Evolutionary conservation across 2,888 invertebrate species (phyloP).

Genomic region (Sarcophaga carnaria): DNA sequence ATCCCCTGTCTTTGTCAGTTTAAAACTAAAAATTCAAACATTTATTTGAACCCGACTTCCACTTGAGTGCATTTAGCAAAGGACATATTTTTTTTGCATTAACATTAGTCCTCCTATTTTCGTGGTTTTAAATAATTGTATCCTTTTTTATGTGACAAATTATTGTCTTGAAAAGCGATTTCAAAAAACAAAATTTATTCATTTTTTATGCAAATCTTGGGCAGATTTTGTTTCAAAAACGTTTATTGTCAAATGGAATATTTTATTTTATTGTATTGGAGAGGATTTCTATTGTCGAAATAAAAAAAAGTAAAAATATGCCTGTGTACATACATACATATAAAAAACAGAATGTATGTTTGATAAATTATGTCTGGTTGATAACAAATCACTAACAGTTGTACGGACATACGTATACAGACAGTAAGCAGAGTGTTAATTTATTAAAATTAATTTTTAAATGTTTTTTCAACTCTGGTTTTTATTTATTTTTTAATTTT

Average conservation of each 20-base stretch:
- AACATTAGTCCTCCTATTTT: conserved; percentile 15
- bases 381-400: conserved; percentile 31
- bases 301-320: not conserved
- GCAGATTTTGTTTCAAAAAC: conserved; percentile 38
- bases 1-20: conserved; percentile 22
- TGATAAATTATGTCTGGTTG: conserved; percentile 52
- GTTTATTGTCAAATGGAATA: conserved; percentile 41
- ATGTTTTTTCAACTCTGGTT: conserved; percentile 22
- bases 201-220: conserved; percentile 65
- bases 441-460: conserved; percentile 52
- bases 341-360: conserved; percentile 14
- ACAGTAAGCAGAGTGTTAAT: conserved; percentile 30
- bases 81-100: conserved; percentile 7
- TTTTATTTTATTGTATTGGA: not conserved
- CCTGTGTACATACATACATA: not conserved
- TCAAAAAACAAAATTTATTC: conserved; percentile 49
- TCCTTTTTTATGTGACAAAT: conserved; percentile 35
- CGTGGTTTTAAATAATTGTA: conserved; percentile 35
- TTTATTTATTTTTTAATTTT: not conserved
- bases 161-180: conserved; percentile 5
- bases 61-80: conserved; percentile 8
- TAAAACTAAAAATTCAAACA: not conserved
- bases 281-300: not conserved
- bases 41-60: conserved; percentile 14
- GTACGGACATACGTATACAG: not conserved